These are phyloP conservation scores for Gastrophryne carolinensis DNA, from an alignment of 2,797 vertebrate genomes.

Conservation along the genomic window DNA sequence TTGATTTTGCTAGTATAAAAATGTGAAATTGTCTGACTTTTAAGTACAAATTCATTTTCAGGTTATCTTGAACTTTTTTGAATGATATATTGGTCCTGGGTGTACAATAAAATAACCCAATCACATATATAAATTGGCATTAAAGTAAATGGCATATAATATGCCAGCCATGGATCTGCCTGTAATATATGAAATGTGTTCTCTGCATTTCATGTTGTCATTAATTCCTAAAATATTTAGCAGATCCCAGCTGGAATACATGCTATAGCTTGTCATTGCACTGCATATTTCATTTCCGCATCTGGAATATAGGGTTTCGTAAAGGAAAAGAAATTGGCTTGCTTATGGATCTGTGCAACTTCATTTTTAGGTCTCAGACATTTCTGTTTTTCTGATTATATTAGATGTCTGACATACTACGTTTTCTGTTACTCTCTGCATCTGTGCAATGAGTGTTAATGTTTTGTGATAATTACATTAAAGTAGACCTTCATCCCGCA, in stretches of 20 bases:
- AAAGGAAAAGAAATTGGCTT: background rate
- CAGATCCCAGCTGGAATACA: background rate
- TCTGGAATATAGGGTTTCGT: slow-evolving; percentile 22
- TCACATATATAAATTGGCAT: no score
- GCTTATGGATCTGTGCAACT: background rate
- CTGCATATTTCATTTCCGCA: slow-evolving; percentile 10
- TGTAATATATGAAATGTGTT: background rate
- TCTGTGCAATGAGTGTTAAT: background rate
- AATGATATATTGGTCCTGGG: no score
- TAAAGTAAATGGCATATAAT: no score
- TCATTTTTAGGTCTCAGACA: background rate
- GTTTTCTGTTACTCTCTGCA: slow-evolving; percentile 6
- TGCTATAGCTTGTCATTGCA: background rate
- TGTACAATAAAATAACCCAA: no score
- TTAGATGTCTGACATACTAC: background rate
- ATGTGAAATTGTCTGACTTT: no score
- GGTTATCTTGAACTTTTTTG: no score
- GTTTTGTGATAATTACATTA: no score
- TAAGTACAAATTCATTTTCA: no score
- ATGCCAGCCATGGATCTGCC: no score
- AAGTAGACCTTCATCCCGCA: no score
- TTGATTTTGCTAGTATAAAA: no score
- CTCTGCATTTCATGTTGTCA: background rate
- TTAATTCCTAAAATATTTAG: background rate
- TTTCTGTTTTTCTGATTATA: slow-evolving; percentile 19